Percentiles rank a stretch among this genome's conserved stretches.
These are phyloP conservation scores for Pavo muticus DNA, from an alignment of 2,113 vertebrate genomes.

Conservation along the genomic window DNA sequence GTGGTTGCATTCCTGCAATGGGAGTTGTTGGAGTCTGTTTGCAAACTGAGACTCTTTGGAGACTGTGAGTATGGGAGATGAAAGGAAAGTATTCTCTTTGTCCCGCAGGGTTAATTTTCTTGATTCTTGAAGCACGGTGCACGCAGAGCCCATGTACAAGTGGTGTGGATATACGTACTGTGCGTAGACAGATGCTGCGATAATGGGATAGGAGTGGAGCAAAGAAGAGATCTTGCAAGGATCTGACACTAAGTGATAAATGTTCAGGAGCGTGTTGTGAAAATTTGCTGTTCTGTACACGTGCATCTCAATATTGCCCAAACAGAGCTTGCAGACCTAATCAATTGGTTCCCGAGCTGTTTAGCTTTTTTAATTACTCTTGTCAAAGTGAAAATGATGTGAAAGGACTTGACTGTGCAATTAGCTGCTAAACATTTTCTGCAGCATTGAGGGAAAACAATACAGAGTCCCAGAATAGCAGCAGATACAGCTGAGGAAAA, in stretches of 20 bases:
- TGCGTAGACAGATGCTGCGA: neutral
- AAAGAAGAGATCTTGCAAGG: neutral
- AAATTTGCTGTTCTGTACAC: neutral
- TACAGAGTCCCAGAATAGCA: conserved; percentile 63
- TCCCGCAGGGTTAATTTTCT: neutral
- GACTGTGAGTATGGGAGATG: rapidly evolving
- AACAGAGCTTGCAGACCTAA: conserved; percentile 60
- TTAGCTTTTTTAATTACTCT: conserved; percentile 73
- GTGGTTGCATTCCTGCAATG: neutral
- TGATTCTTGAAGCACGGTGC: neutral
- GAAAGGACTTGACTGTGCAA: conserved; percentile 70
- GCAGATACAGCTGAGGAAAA: conserved; percentile 37
- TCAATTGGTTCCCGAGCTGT: conserved; percentile 49
- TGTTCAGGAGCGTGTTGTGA: neutral
- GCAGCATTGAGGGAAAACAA: conserved; percentile 48
- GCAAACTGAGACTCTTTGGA: neutral
- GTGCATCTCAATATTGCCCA: neutral
- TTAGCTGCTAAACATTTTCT: conserved; percentile 61
- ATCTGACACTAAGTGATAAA: neutral
- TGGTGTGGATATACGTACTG: neutral
- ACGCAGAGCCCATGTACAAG: neutral
- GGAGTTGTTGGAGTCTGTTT: neutral
- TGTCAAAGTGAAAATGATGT: conserved; percentile 66
- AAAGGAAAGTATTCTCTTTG: neutral
- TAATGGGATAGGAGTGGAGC: neutral